Percentiles rank a stretch among this genome's conserved stretches.
Evolutionary conservation across 2,113 vertebrate species (phyloP).

Genomic region (Dromiciops gliroides): DNA sequence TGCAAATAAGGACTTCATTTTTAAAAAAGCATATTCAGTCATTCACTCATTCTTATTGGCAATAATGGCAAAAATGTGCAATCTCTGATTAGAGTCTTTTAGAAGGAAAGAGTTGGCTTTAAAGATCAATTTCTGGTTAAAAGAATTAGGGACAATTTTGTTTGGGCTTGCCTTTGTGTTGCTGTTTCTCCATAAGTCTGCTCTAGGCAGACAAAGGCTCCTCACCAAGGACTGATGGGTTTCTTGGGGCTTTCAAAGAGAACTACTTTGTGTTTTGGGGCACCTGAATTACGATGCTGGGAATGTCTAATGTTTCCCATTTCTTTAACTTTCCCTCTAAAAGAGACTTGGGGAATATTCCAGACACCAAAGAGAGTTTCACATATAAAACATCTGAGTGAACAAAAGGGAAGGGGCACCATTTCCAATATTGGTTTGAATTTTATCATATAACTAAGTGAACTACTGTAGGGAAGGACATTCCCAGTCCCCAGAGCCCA

Average conservation of each 20-base stretch:
- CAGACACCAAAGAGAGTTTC: neutral
- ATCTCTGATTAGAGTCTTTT: neutral
- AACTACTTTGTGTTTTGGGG: neutral
- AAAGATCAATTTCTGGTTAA: neutral
- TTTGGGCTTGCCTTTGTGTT: neutral
- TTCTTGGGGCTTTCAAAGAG: neutral
- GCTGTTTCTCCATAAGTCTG: neutral
- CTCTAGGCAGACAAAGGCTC: neutral
- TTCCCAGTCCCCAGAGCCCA: neutral
- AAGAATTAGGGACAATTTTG: neutral
- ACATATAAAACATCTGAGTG: neutral
- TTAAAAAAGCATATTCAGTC: neutral
- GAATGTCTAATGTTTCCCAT: neutral
- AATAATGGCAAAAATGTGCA: neutral
- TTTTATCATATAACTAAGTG: neutral
- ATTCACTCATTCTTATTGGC: neutral
- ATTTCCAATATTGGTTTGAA: neutral
- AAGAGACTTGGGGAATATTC: neutral
- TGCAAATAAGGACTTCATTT: neutral
- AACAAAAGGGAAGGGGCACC: neutral
- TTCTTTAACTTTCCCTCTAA: neutral
- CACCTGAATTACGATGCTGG: neutral
- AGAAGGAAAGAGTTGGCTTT: neutral
- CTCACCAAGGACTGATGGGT: neutral
- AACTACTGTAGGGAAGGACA: neutral